Evolutionary conservation across 35 echinoderm and acorn worm genomes (phyloP).

Genomic region (Hemicentrotus pulcherrimus): DNA sequence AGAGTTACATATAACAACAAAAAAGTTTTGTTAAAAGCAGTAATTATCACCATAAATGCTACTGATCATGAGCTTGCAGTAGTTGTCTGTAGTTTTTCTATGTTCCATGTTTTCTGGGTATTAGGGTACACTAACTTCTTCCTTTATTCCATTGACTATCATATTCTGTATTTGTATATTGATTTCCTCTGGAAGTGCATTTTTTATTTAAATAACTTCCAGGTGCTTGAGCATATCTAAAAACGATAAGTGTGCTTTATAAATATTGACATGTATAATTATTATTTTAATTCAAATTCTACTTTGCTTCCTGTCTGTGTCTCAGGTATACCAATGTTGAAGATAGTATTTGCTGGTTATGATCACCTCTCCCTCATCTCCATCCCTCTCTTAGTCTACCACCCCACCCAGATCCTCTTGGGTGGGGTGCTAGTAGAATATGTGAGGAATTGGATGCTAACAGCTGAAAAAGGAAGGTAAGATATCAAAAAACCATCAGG

Average conservation of each 20-base stretch:
- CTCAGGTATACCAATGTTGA: conserved; percentile 98
- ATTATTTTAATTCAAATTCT: no score
- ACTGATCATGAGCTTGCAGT: not conserved
- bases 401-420: conserved; percentile 96
- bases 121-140: no score
- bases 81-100: not conserved
- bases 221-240: no score
- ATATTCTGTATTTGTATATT: no score
- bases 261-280: no score
- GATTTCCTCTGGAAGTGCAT: no score
- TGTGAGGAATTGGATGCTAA: conserved; percentile 91
- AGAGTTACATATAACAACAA: not conserved
- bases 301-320: conserved; percentile 1
- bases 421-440: conserved; percentile 78
- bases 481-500: not conserved
- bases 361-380: conserved; percentile 96
- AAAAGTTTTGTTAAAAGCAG: not conserved
- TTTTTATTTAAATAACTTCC: no score
- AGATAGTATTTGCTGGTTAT: conserved; percentile 97
- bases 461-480: conserved; percentile 86
- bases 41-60: not conserved
- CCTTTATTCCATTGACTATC: no score
- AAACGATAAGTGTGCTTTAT: no score
- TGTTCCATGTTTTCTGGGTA: no score
- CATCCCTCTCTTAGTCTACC: conserved; percentile 94